Percentiles rank a stretch among this genome's conserved stretches.
Conservation (phyloP, 2,888 invertebrate genomes). For the Abrostola tripartita region DNA sequence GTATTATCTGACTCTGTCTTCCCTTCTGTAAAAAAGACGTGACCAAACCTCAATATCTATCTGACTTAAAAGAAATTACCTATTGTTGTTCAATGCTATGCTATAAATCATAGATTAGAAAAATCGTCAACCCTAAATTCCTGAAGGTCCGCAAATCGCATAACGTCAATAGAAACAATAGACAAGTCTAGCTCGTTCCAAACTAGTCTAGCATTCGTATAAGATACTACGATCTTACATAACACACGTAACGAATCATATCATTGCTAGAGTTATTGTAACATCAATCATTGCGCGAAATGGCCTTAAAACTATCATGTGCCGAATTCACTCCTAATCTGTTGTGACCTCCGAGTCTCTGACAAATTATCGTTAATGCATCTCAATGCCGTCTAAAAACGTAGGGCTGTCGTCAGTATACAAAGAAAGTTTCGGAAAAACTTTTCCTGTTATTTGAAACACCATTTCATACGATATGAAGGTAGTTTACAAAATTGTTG, state of each 20-base stretch:
- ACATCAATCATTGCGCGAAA: constrained; percentile 73
- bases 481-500: no score
- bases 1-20: no score
- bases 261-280: constrained; percentile 80
- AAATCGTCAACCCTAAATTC: no score
- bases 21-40: no score
- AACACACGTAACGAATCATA: constrained; percentile 46
- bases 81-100: no score
- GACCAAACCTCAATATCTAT: no score
- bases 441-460: neutral
- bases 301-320: constrained; percentile 76
- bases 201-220: constrained; percentile 6
- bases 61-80: no score
- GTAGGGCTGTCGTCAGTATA: constrained; percentile 39
- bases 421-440: neutral
- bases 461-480: no score
- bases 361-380: constrained; percentile 75
- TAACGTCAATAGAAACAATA: neutral
- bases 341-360: constrained; percentile 63
- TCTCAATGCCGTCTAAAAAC: constrained; percentile 72
- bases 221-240: constrained; percentile 52
- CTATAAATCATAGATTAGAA: no score
- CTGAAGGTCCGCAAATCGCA: no score
- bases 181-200: neutral
- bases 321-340: constrained; percentile 78